phyloP scores from a whole-genome alignment of 2,888 invertebrate genomes.

The Fragum fragum region DNA sequence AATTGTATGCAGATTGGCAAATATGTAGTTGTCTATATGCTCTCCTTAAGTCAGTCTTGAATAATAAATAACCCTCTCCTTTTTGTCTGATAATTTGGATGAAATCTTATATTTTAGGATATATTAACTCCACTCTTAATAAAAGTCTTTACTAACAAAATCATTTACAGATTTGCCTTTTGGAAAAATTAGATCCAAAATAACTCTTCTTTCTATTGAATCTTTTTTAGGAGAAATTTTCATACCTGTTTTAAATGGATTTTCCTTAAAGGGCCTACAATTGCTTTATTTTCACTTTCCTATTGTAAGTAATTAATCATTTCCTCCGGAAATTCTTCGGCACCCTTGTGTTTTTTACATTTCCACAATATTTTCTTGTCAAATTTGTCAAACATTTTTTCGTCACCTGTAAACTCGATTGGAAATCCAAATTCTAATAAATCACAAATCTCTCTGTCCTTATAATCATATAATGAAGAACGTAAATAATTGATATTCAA shows the following conservation, averaged over 20 bases:
- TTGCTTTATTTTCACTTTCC: background rate
- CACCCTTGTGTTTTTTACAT: background rate
- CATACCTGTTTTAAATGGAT: background rate
- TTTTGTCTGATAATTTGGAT: background rate
- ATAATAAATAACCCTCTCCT: background rate
- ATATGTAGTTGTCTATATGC: conserved; percentile 5
- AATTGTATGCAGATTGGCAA: background rate
- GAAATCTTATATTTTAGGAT: background rate
- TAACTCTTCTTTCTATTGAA: background rate
- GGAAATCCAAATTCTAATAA: background rate
- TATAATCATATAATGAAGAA: background rate
- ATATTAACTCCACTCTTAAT: background rate
- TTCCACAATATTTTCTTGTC: background rate
- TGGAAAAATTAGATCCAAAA: background rate
- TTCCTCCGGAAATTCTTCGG: background rate
- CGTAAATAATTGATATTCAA: background rate
- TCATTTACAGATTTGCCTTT: conserved; percentile 1
- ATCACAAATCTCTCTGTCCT: background rate
- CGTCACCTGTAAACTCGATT: background rate
- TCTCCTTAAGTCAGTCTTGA: background rate
- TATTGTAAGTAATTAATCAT: background rate
- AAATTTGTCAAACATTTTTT: background rate
- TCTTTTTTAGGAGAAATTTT: conserved; percentile 12
- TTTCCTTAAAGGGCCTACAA: background rate
- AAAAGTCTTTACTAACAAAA: background rate